These are phyloP conservation scores for Diadema setosum DNA, from an alignment of 35 echinoderm and acorn worm genomes.

Conservation along the genomic window DNA sequence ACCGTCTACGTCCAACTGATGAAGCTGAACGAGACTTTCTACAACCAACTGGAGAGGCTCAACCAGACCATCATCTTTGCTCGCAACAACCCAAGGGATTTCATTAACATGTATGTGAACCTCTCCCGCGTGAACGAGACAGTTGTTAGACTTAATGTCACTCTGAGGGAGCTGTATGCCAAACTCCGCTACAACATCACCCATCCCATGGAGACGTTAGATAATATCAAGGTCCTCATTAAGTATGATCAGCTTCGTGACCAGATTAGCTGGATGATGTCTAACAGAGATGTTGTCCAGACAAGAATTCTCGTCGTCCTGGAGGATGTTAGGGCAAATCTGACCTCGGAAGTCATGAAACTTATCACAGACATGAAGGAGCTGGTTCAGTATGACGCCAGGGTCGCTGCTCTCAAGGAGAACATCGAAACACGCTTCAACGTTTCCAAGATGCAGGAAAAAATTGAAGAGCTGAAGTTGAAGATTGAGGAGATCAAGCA, in stretches of 20 bases:
- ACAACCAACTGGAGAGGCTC: not conserved
- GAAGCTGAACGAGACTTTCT: not conserved
- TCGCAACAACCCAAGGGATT: slow-evolving; percentile 47
- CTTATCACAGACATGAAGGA: not conserved
- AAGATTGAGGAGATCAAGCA: slow-evolving; percentile 26
- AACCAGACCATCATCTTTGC: slow-evolving; percentile 35
- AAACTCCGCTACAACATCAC: slow-evolving; percentile 10
- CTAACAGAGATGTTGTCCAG: not conserved
- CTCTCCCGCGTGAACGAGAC: slow-evolving; percentile 15
- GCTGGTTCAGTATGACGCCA: not conserved
- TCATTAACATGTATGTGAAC: slow-evolving; percentile 29
- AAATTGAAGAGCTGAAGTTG: slow-evolving; percentile 22
- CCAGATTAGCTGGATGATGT: not conserved
- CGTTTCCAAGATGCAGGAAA: slow-evolving; percentile 37
- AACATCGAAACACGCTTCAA: not conserved
- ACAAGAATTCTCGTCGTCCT: not conserved
- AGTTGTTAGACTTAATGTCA: slow-evolving; percentile 22
- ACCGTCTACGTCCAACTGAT: not conserved
- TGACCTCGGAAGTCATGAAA: not conserved
- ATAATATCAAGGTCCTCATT: slow-evolving; percentile 30
- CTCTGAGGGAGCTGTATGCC: not conserved
- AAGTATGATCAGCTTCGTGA: not conserved
- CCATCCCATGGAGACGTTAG: slow-evolving; percentile 39
- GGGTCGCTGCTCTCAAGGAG: not conserved
- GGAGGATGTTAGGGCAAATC: not conserved